Conservation (phyloP, 2,113 vertebrate genomes). For the Carassius carassius region DNA sequence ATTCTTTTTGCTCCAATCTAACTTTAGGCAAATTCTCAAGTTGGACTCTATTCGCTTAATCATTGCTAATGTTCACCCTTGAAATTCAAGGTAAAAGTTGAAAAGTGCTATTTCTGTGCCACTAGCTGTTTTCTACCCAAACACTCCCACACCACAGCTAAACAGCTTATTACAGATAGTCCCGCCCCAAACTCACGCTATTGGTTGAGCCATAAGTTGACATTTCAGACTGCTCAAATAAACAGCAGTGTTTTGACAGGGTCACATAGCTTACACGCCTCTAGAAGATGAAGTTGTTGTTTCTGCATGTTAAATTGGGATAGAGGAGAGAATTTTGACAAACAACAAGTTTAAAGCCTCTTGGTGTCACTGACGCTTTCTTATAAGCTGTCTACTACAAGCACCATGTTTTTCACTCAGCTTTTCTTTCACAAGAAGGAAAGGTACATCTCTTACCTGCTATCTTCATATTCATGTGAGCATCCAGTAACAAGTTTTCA, state of each 20-base stretch:
- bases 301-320: background rate
- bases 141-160: background rate
- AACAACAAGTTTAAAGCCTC: background rate
- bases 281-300: background rate
- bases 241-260: background rate
- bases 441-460: conserved; percentile 41
- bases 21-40: background rate
- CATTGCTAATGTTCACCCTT: background rate
- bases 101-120: background rate
- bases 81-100: background rate
- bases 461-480: conserved; percentile 58
- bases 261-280: background rate
- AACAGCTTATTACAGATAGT: background rate
- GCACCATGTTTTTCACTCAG: background rate
- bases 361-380: background rate
- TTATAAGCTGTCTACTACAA: background rate
- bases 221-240: background rate
- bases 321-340: background rate
- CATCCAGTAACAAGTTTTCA: conserved; percentile 54
- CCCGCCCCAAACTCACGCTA: background rate
- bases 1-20: background rate
- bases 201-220: background rate
- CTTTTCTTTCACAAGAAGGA: background rate
- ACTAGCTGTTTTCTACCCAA: background rate
- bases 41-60: background rate